Evolutionary conservation across 1,140 invertebrate genomes (phyloP).

Genomic region (Maniola jurtina): DNA sequence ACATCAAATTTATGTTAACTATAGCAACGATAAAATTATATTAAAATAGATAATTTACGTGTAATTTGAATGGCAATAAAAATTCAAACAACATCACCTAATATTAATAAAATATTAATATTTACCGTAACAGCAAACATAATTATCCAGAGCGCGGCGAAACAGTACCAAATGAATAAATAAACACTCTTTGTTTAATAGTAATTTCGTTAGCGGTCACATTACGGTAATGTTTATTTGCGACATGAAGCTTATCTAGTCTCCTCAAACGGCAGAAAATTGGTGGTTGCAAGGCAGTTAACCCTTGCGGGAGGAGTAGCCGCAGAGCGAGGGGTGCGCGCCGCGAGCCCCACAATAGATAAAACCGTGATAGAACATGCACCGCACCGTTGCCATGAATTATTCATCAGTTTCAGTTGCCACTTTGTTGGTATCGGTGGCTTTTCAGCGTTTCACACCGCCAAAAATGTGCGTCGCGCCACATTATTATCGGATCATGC

Average conservation of each 20-base stretch:
- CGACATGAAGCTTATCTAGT: constrained; percentile 69
- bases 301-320: constrained; percentile 59
- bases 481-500: constrained; percentile 64
- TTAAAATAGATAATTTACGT: not conserved
- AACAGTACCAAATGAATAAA: constrained; percentile 48
- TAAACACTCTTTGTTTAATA: constrained; percentile 49
- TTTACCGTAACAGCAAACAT: constrained; percentile 34
- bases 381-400: constrained; percentile 74
- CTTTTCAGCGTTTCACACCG: constrained; percentile 75
- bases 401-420: constrained; percentile 78
- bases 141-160: constrained; percentile 37
- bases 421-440: constrained; percentile 76
- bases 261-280: constrained; percentile 74
- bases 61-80: constrained; percentile 1
- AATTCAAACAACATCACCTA: constrained; percentile 10
- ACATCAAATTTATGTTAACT: not conserved
- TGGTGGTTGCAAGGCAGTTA: constrained; percentile 75
- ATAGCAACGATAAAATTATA: not conserved
- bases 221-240: constrained; percentile 74
- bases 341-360: constrained; percentile 72
- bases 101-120: constrained; percentile 22
- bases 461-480: constrained; percentile 70
- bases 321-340: constrained; percentile 39
- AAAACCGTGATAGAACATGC: constrained; percentile 79
- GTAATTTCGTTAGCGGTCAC: constrained; percentile 60